These are phyloP conservation scores for Urocynchramus pylzowi DNA, from an alignment of 2,113 vertebrate genomes.

Conservation along the genomic window DNA sequence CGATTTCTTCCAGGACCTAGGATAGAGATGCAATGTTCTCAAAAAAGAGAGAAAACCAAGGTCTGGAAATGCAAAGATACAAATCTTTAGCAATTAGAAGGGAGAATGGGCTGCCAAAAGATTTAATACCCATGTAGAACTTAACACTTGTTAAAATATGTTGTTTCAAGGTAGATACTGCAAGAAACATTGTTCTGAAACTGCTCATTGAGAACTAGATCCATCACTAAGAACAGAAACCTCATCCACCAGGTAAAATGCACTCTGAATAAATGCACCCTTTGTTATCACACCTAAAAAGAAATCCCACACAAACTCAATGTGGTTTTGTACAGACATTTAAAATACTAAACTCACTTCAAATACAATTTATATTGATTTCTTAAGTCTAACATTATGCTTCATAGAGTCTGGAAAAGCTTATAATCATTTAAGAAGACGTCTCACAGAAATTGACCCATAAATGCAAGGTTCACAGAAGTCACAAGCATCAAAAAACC, in stretches of 20 bases:
- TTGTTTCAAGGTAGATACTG: not conserved
- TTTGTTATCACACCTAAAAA: not conserved
- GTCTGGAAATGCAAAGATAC: not conserved
- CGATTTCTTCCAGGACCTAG: not conserved
- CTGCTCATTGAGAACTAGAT: not conserved
- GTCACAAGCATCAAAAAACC: not conserved
- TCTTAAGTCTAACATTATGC: not conserved
- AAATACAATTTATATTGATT: not conserved
- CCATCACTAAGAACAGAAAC: not conserved
- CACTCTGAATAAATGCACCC: not conserved
- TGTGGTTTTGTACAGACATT: not conserved
- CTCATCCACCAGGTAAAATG: not conserved
- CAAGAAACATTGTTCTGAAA: not conserved
- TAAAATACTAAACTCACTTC: not conserved
- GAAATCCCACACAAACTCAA: not conserved
- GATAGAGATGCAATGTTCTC: not conserved
- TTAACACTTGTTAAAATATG: accelerated
- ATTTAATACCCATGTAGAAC: not conserved
- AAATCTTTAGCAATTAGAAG: not conserved
- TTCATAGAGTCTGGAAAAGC: not conserved
- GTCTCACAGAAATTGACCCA: not conserved
- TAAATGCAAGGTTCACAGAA: not conserved
- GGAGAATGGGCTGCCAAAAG: not conserved
- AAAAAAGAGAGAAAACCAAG: not conserved
- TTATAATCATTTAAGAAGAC: not conserved